Evolutionary conservation across 35 echinoderm and acorn worm species (phyloP).

Genomic region (Apostichopus japonicus): DNA sequence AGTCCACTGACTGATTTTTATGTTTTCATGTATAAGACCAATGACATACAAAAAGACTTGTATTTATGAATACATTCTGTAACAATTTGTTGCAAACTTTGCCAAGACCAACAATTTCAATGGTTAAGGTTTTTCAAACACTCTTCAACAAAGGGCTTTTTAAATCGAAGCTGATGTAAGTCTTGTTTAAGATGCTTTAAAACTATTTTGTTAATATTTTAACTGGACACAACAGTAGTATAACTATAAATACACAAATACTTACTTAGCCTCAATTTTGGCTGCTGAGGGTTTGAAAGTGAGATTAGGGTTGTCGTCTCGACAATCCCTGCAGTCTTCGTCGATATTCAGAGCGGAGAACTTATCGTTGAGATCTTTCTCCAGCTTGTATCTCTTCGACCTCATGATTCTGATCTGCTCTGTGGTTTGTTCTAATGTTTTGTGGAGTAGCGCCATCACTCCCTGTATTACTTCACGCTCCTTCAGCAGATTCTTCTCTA

Average conservation of each 20-base stretch:
- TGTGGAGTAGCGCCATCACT: slow-evolving; percentile 96
- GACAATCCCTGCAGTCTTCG: slow-evolving; percentile 81
- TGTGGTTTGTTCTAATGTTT: slow-evolving; percentile 92
- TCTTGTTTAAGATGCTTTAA: too few species aligned
- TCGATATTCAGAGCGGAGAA: slow-evolving; percentile 89
- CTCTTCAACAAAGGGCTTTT: too few species aligned
- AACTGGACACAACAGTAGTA: too few species aligned
- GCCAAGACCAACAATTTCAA: too few species aligned
- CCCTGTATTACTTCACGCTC: slow-evolving; percentile 90
- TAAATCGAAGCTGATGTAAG: too few species aligned
- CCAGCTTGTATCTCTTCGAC: slow-evolving; percentile 83
- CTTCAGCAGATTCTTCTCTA: slow-evolving; percentile 94
- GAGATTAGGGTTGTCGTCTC: slow-evolving; percentile 85
- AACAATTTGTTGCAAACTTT: too few species aligned
- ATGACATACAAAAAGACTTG: too few species aligned
- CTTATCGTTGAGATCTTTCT: slow-evolving; percentile 97
- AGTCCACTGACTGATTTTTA: too few species aligned
- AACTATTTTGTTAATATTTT: too few species aligned
- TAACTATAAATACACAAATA: not conserved
- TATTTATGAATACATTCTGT: too few species aligned
- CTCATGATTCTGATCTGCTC: slow-evolving; percentile 96
- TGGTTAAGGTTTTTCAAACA: too few species aligned
- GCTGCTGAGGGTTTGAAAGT: slow-evolving; percentile 72
- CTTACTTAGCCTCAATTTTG: slow-evolving; percentile 99
- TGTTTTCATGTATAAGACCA: too few species aligned